Evolutionary conservation across 2,797 vertebrate species (phyloP).

Genomic region (Amniataba percoides): DNA sequence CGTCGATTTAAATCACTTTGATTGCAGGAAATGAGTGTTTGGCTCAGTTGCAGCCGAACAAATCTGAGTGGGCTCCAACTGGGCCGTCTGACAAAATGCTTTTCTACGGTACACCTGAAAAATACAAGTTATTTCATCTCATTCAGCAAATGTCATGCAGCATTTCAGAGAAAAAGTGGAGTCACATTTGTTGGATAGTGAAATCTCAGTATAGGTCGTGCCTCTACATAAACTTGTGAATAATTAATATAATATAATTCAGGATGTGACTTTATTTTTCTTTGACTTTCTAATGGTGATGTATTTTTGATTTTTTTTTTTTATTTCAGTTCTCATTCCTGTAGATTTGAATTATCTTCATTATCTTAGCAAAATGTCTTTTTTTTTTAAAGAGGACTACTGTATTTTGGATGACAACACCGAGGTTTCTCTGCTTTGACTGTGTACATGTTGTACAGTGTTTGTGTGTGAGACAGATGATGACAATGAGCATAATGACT

Average conservation of each 20-base stretch:
- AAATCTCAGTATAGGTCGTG: background rate
- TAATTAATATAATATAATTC: conserved; percentile 15
- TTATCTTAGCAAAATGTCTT: conserved; percentile 39
- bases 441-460: conserved; percentile 47
- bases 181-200: background rate
- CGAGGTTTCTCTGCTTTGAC: conserved; percentile 28
- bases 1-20: background rate
- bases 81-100: background rate
- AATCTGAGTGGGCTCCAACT: background rate
- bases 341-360: background rate
- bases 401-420: conserved; percentile 26
- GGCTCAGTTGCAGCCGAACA: background rate
- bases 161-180: background rate
- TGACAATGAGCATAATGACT: conserved; percentile 31
- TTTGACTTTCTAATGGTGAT: conserved; percentile 1
- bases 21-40: background rate
- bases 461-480: conserved; percentile 31
- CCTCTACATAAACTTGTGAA: conserved; percentile 11
- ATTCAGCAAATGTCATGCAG: background rate
- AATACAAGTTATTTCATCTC: background rate
- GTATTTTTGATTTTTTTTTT: background rate
- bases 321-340: background rate
- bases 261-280: background rate
- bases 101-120: background rate
- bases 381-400: conserved; percentile 2